These are phyloP conservation scores for Cerceris rybyensis DNA, from an alignment of 2,888 invertebrate genomes.

Conservation along the genomic window DNA sequence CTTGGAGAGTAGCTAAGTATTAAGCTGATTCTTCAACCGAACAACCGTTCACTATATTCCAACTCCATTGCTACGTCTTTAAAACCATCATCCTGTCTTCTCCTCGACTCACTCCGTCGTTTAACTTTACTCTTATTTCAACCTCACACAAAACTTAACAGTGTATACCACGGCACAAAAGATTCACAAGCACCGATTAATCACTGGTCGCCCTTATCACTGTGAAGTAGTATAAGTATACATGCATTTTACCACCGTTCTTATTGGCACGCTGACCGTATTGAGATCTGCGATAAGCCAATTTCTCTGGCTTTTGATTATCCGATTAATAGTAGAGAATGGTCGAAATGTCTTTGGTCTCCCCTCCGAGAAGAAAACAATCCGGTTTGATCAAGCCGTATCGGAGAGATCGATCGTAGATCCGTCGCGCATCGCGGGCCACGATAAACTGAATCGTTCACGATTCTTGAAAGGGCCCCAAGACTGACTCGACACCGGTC, in stretches of 20 bases:
- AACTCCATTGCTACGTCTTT: constrained; percentile 12
- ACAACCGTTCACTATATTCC: constrained; percentile 10
- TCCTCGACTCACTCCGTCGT: not conserved
- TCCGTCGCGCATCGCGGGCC: constrained; percentile 44
- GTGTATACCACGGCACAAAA: too few species aligned
- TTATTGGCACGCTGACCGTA: too few species aligned
- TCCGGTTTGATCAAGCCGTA: not conserved
- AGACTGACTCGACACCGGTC: constrained; percentile 63
- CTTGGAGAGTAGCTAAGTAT: constrained; percentile 18
- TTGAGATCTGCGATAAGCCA: too few species aligned
- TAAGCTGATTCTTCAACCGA: too few species aligned
- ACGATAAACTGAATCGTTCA: constrained; percentile 63
- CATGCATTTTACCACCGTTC: too few species aligned
- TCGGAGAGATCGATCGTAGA: not conserved
- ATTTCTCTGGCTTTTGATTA: too few species aligned
- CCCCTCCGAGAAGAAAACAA: constrained; percentile 3
- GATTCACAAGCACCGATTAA: too few species aligned
- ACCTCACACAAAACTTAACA: too few species aligned
- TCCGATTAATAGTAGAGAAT: constrained; percentile 10
- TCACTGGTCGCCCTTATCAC: too few species aligned
- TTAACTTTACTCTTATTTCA: not conserved
- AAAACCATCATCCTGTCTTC: not conserved
- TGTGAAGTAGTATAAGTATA: too few species aligned
- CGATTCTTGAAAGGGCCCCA: constrained; percentile 63
- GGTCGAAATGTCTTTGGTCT: constrained; percentile 24